Evolutionary conservation across 2,888 invertebrate genomes (phyloP), one percentile per base, ranked within the genome.

Genomic region (Sarcophaga variegata): DNA sequence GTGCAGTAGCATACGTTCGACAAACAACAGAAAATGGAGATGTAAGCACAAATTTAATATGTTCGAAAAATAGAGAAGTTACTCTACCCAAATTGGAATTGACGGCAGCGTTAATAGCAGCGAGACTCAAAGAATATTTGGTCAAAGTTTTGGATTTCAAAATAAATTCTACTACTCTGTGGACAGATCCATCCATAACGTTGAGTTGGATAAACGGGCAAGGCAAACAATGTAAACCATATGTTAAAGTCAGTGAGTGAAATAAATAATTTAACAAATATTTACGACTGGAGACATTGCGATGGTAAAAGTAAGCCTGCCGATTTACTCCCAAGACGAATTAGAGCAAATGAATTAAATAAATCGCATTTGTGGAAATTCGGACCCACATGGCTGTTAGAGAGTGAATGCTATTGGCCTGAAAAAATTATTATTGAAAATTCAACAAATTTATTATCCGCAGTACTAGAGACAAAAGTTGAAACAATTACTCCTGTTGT

Each of bases 1-100:
- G 85, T 63, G 85, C 72, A 11, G 85, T 87, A n/a, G 81, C 87
- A 60, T 87, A 81, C 75, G 22, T 87, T n/a, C 70, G 83, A 25
- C 64, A 82, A 11, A 20, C 62, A 49, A 12, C 49, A 67, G 20
- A 20, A 20, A 45, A 45, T 22, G 74, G 74, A n/a, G 12, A 17
- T 11, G 60, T 86, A 45, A 64, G 11, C 17, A 86, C 79, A 62
- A 60, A 45, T 12, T n/a, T 69, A 47, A 49, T 69, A 47, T 69
- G 69, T 49, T 69, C 47, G 45, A 47, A 47, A 49, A 49, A 69
- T 22, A 45, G 22, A 22, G 47, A 69, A 49, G 12, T 69, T 11
- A 69, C 69, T 49, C 14, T 69, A 5, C 69, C 69, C 2, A 69
- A 69, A 22, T 69, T 47, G 17, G 69, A 69, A 49, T 14, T 49